These are phyloP conservation scores for Bradypus variegatus DNA, from an alignment of 2,797 vertebrate species.

Conservation along the genomic window DNA sequence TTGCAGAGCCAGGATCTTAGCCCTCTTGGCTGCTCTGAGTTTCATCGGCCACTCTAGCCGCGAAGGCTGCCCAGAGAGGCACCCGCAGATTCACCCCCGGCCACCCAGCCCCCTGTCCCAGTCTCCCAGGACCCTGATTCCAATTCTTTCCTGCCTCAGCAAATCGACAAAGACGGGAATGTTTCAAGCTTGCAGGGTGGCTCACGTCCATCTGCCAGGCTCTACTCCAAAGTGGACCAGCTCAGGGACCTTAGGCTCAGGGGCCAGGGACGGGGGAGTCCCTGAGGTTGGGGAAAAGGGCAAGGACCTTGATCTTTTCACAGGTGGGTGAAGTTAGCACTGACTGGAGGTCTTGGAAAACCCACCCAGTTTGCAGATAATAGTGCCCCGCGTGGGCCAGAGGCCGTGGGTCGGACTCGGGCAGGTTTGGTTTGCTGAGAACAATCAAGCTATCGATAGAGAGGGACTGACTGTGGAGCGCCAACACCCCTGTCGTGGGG, in stretches of 20 bases:
- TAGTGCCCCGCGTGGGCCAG: not conserved
- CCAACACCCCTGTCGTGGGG: not conserved
- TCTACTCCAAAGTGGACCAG: not conserved
- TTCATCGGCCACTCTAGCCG: too few species aligned
- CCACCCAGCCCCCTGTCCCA: too few species aligned
- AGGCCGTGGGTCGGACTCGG: not conserved
- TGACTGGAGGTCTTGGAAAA: not conserved
- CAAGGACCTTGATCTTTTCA: not conserved
- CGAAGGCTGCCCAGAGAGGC: not conserved
- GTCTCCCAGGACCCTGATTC: not conserved
- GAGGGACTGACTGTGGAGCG: not conserved
- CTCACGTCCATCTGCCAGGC: not conserved
- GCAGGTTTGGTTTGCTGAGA: not conserved
- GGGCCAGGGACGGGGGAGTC: not conserved
- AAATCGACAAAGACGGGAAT: not conserved
- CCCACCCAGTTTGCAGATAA: not conserved
- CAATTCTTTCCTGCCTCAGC: not conserved
- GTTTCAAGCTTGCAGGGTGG: not conserved
- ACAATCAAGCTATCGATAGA: not conserved
- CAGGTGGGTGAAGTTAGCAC: not conserved
- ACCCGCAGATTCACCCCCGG: not conserved
- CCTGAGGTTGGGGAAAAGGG: not conserved
- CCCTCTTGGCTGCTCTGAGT: not conserved
- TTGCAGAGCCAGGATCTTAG: too few species aligned
- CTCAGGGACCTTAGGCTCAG: not conserved